Evolutionary conservation across 1,140 invertebrate species (phyloP).

Genomic region (Diuraphis noxia): DNA sequence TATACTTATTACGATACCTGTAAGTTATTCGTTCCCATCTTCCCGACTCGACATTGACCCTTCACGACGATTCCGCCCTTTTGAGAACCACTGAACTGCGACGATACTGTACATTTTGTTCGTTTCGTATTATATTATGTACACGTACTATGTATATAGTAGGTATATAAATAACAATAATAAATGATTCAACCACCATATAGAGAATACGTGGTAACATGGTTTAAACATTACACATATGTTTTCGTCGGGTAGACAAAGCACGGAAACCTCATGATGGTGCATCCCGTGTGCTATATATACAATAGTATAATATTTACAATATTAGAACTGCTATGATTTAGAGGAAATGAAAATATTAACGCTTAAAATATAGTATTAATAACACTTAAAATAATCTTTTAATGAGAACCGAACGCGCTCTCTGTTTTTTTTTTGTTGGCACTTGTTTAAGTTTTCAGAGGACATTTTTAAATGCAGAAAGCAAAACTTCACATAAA

Average conservation of each 20-base stretch:
- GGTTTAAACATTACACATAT: background rate
- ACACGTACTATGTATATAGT: background rate
- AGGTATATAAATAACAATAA: conserved; percentile 20
- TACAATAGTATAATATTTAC: background rate
- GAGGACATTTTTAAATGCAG: conserved; percentile 10
- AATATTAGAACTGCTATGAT: background rate
- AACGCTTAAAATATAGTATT: too few relatives aligned
- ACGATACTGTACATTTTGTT: background rate
- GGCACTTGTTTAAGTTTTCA: background rate
- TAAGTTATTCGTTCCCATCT: background rate
- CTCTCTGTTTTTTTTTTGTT: conserved; percentile 6
- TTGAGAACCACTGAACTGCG: conserved; percentile 14
- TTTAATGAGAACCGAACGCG: background rate
- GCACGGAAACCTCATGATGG: conserved; percentile 13
- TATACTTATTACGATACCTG: background rate
- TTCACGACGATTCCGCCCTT: background rate
- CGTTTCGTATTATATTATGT: background rate
- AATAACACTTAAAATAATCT: background rate
- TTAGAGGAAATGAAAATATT: conserved; percentile 2
- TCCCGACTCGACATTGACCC: background rate
- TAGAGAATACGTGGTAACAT: background rate
- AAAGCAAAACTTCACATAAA: background rate
- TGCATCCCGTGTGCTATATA: background rate
- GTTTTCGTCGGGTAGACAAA: conserved; percentile 2
- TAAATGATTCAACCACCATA: conserved; percentile 6